Base-by-base conservation (phyloP, 2,888 invertebrate genomes). In the Troglohyphantes excavatus region DNA sequence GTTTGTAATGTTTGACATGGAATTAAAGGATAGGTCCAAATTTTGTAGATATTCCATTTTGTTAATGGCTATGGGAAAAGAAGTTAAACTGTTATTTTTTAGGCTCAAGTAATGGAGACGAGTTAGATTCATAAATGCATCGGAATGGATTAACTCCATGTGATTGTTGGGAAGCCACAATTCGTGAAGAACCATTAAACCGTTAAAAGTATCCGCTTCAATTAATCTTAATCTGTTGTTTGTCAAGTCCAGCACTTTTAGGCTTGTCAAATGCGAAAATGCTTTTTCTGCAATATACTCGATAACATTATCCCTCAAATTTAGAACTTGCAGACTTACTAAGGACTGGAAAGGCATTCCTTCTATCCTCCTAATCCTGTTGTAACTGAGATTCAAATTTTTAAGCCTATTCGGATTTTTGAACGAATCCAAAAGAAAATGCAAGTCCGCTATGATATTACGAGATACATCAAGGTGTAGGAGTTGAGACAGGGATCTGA, bases 11-110 rank as follows among this genome's bases (percentile, higher is more conserved):
- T 95, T 95, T 82, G 95, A 95, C 93, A 99, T 96, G 93, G 95
- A 95, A 94, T 99, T 99, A 94, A 98, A 97, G 84, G 98, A 98
- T 92, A 99, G 95, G 94, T 98, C 98, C 91, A 99, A 95, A 75
- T 97, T 97, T 93, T 96, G 95, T 92, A 98, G 94, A 92, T 97
- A 95, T 92, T 96, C 95, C 96, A 98, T 96, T 94, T 97, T 96
- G 93, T 96, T 95, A 90, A 98, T 94, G 26, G 97, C 97, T 92
- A 96, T 93, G 67, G 98, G 98, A 92, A 97, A 96, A 92, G 95
- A 95, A 93, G 96, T 96, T 92, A 98, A 94, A 93, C 96, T 95
- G 94, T 98, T 98, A 90, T 96, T 97, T 94, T 97, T 97, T 93
- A 98, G 95, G 94, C 97, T 97, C 92, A 98, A 95, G 94, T 98